These are phyloP conservation scores for Steinernema feltiae DNA, from an alignment of 1,140 invertebrate genomes.

Conservation along the genomic window DNA sequence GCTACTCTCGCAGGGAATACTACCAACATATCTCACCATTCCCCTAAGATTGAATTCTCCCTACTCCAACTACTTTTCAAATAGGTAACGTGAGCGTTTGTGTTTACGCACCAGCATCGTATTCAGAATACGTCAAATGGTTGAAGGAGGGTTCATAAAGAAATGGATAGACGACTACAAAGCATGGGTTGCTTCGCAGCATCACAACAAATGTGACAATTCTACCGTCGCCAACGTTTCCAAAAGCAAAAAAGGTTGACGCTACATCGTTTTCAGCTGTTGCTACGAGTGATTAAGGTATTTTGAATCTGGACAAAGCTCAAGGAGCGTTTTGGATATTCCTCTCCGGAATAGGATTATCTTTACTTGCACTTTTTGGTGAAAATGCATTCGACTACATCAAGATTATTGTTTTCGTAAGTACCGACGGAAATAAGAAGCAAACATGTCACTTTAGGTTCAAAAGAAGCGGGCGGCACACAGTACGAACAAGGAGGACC, in stretches of 20 bases:
- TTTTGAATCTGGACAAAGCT: slow-evolving; percentile 30
- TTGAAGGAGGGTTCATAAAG: slow-evolving; percentile 35
- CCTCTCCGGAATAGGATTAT: slow-evolving; percentile 19
- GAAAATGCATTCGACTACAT: slow-evolving; percentile 21
- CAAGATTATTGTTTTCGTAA: background rate
- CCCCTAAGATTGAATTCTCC: slow-evolving; percentile 26
- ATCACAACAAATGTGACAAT: slow-evolving; percentile 25
- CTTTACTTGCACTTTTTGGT: slow-evolving; percentile 13
- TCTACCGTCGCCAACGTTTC: background rate
- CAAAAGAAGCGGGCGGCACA: background rate
- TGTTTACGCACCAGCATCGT: background rate
- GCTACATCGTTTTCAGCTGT: background rate
- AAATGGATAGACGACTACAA: slow-evolving; percentile 38
- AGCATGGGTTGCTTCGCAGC: slow-evolving; percentile 23
- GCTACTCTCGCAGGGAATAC: slow-evolving; percentile 31
- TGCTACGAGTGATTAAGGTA: slow-evolving; percentile 19
- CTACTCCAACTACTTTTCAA: slow-evolving; percentile 35
- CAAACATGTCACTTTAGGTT: too few species aligned
- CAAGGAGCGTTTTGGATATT: slow-evolving; percentile 40
- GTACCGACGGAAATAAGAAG: too few species aligned
- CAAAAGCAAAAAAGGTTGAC: background rate
- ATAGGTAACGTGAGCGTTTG: slow-evolving; percentile 18
- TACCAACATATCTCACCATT: slow-evolving; percentile 36
- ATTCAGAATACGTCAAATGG: slow-evolving; percentile 37
- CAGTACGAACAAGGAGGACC: background rate